These are phyloP conservation scores for Megathymus violae DNA, from an alignment of 1,140 invertebrate species.

Conservation along the genomic window DNA sequence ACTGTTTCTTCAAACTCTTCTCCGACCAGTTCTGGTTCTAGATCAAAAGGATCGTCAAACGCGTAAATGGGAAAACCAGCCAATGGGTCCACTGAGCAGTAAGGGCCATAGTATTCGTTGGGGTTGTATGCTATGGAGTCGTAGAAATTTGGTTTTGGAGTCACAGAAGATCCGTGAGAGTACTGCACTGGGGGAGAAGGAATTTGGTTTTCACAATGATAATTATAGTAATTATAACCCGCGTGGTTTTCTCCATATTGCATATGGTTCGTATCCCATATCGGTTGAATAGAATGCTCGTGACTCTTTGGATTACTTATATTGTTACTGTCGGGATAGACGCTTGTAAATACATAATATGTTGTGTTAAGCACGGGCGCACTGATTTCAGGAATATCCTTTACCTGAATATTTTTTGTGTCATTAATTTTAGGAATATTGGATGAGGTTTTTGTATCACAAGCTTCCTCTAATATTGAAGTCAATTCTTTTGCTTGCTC, in stretches of 20 bases:
- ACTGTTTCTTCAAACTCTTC: constrained; percentile 74
- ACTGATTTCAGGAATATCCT: not conserved
- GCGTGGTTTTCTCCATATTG: constrained; percentile 41
- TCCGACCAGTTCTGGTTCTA: constrained; percentile 63
- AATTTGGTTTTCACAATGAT: constrained; percentile 58
- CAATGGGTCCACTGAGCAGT: constrained; percentile 57
- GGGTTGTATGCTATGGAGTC: constrained; percentile 55
- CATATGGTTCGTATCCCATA: constrained; percentile 29
- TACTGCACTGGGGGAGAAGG: constrained; percentile 40
- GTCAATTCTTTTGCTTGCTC: constrained; percentile 68
- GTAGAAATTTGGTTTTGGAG: constrained; percentile 58
- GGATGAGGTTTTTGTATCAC: constrained; percentile 50
- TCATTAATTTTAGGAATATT: constrained; percentile 25
- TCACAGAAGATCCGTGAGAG: constrained; percentile 44
- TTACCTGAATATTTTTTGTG: constrained; percentile 4
- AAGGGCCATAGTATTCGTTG: constrained; percentile 53
- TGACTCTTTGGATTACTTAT: not conserved
- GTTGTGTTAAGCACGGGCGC: constrained; percentile 15
- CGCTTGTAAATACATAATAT: constrained; percentile 4
- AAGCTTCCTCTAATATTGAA: constrained; percentile 60
- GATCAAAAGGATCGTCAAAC: constrained; percentile 46
- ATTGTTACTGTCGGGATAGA: constrained; percentile 40
- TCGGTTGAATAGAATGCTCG: constrained; percentile 18
- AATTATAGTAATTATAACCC: constrained; percentile 47
- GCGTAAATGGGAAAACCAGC: constrained; percentile 27